Evolutionary conservation across 2,888 invertebrate genomes (phyloP), one percentile per base, ranked within the genome.

Genomic region (Nectonema munidae): DNA sequence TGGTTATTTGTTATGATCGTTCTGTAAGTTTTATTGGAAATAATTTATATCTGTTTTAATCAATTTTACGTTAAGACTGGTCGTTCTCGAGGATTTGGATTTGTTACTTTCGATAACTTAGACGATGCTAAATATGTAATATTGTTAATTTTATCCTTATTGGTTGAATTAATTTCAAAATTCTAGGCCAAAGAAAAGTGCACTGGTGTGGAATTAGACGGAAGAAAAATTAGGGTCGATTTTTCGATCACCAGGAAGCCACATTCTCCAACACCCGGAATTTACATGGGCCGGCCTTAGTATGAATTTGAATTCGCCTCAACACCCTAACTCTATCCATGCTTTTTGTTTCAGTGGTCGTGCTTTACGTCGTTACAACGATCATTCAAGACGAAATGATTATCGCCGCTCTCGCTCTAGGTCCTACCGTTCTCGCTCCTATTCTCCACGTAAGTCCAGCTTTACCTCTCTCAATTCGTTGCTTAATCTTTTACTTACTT

Each of bases 221-320:
- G 75, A 0, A 67, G 81, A 40, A 66, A 71, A 48, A 81, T 86
- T 48, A 64, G 86, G 46, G 83, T 86, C 5, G 86, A 83, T 57
- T 86, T 67, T 58, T 83, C 83, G 3, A 79, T 86, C 49, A 86
- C 86, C 29, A 71, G 77, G 57, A 65, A 83, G 42, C 76, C 86
- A 6, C 86, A 86, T 54, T 81, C 83, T 1, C 86, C 86, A 9
- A 89, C 86, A 3, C 86, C 86, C 4, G 86, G 86, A 40, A 71
- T 83, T 47, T 86, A 86, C 52, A 76, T 81, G 71, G 86, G 86
- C 36, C 74, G 72, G 56, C 74, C 77, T 2, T 75, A 77, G 17
- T 63, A 64, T 67, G 68, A 54, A 63, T 66, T 60, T 17, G 35
- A 25, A 29, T 5, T 39, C 18, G 14, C 15, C n/a, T 25, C n/a